These are phyloP conservation scores for Vireo altiloquus DNA, from an alignment of 2,113 vertebrate species.

Conservation along the genomic window DNA sequence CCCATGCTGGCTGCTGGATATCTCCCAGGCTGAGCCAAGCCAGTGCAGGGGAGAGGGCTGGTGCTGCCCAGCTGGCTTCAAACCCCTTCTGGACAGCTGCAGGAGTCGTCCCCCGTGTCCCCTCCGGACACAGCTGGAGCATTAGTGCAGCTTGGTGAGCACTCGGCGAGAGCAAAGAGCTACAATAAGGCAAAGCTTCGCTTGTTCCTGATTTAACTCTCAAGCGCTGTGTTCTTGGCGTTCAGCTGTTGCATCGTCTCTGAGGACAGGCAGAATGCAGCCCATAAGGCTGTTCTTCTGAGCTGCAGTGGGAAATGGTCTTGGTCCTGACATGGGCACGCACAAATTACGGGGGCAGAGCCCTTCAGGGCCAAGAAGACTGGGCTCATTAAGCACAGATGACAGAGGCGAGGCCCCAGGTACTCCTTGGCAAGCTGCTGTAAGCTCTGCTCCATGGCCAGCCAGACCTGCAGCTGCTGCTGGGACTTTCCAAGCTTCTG, in stretches of 20 bases:
- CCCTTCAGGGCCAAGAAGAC: neutral
- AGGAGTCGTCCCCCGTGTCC: neutral
- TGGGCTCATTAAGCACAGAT: neutral
- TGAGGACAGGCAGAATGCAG: neutral
- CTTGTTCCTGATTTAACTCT: neutral
- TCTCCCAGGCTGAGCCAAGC: neutral
- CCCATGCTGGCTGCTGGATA: neutral
- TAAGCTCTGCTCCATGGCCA: neutral
- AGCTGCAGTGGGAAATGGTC: neutral
- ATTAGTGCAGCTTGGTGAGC: neutral
- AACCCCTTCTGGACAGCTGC: neutral
- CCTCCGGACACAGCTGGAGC: neutral
- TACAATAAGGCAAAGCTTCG: neutral
- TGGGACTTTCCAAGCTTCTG: neutral
- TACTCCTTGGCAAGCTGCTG: neutral
- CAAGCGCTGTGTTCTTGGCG: accelerated
- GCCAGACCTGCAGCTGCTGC: constrained; percentile 6
- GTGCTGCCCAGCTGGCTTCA: neutral
- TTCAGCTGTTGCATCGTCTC: neutral
- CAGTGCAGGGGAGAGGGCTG: neutral
- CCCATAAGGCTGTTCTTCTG: neutral
- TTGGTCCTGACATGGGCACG: accelerated
- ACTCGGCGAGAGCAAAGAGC: accelerated
- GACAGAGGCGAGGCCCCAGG: neutral
- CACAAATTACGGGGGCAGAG: neutral